These are phyloP conservation scores for Rachycentron canadum DNA, from an alignment of 2,797 vertebrate species.

Conservation along the genomic window DNA sequence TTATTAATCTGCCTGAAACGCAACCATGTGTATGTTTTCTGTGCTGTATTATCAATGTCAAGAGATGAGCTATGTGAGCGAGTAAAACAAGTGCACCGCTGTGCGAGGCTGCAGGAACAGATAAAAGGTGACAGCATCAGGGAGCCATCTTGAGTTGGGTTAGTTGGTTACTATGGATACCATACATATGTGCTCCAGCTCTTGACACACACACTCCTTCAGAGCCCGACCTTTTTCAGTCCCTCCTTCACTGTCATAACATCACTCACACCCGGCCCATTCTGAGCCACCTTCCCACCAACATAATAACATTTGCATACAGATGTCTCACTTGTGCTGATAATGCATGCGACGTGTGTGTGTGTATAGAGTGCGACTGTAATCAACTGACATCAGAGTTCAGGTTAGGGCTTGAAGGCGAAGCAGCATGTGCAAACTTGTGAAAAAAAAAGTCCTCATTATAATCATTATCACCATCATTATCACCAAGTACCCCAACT, in stretches of 20 bases:
- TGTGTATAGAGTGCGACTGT: slow-evolving; percentile 28
- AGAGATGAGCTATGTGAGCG: slow-evolving; percentile 4
- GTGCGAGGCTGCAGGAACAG: slow-evolving; percentile 11
- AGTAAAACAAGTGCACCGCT: slow-evolving; percentile 10
- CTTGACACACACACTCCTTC: slow-evolving; percentile 69
- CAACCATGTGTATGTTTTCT: slow-evolving; percentile 11
- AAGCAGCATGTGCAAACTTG: slow-evolving; percentile 43
- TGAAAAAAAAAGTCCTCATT: slow-evolving; percentile 53
- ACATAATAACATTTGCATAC: slow-evolving; percentile 92
- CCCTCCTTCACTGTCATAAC: slow-evolving; percentile 77
- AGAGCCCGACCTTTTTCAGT: slow-evolving; percentile 71
- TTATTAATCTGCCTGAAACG: slow-evolving; percentile 19
- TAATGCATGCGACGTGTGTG: slow-evolving; percentile 51
- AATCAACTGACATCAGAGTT: slow-evolving; percentile 73
- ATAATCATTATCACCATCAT: slow-evolving; percentile 50
- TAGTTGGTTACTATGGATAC: slow-evolving; percentile 72
- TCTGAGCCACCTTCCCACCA: slow-evolving; percentile 53
- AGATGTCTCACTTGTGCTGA: slow-evolving; percentile 87
- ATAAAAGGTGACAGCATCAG: slow-evolving; percentile 52
- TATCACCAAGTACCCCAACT: slow-evolving; percentile 50
- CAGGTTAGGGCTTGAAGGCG: slow-evolving; percentile 55
- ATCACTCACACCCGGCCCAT: slow-evolving; percentile 66
- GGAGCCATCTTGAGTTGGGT: slow-evolving; percentile 61
- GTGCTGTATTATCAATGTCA: slow-evolving; percentile 2
- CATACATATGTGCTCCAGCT: slow-evolving; percentile 62